Conservation (phyloP, 2,797 vertebrate species). For the Anguilla megastoma region DNA sequence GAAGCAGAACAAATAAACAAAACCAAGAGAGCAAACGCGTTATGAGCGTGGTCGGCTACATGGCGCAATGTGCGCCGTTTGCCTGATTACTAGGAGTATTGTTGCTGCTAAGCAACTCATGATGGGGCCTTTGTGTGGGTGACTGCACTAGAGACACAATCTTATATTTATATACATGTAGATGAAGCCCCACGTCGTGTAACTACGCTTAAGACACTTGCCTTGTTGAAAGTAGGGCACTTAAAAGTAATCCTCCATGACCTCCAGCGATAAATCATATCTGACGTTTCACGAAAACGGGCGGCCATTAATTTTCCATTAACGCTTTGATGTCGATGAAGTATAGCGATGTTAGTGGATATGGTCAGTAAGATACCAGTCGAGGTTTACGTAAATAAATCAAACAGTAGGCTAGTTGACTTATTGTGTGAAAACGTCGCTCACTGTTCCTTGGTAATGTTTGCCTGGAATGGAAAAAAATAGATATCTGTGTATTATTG, state of each 20-base stretch:
- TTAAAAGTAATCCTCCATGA: slow-evolving; percentile 52
- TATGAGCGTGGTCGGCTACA: neutral
- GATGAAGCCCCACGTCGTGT: neutral
- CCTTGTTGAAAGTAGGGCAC: slow-evolving; percentile 43
- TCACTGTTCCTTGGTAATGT: neutral
- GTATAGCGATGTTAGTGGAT: slow-evolving; percentile 57
- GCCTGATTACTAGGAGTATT: neutral
- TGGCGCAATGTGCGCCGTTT: neutral
- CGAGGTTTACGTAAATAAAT: slow-evolving; percentile 47
- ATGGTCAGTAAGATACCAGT: slow-evolving; percentile 47
- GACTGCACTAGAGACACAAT: neutral
- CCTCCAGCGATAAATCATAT: slow-evolving; percentile 54
- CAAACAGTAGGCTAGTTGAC: slow-evolving; percentile 30
- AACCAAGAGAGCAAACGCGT: slow-evolving; percentile 1
- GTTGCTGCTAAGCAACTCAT: neutral
- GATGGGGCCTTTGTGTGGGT: neutral
- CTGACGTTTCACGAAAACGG: slow-evolving; percentile 49
- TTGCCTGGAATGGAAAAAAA: neutral
- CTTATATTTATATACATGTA: neutral
- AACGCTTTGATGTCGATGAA: slow-evolving; percentile 61
- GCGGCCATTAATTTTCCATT: slow-evolving; percentile 59
- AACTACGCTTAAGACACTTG: slow-evolving; percentile 34
- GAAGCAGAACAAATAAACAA: slow-evolving; percentile 29
- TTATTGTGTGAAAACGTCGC: neutral
- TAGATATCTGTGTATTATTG: neutral